Evolutionary conservation across 2,113 vertebrate genomes (phyloP), one percentile per base, ranked within the genome.

Genomic region (Okapia johnstoni): DNA sequence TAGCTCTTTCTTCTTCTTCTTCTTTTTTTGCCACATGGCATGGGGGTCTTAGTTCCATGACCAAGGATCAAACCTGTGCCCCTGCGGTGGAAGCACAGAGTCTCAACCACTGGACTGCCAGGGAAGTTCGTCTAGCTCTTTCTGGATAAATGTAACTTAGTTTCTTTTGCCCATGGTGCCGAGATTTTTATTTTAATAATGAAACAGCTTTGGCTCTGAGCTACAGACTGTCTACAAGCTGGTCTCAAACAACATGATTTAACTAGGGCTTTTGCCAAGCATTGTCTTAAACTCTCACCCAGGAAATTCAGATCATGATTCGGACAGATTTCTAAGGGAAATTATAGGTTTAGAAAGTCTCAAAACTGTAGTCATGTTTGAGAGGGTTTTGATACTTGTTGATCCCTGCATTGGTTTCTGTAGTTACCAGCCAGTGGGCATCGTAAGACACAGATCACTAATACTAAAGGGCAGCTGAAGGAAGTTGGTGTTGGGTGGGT

Each of bases 241-340:
- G 7, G 83, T 96, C 95, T 94, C 91, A 36, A 88, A 40, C 54
- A 7, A 36, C 61, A 21, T 16, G 85, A 83, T 90, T 86, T 80
- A 81, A 63, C 14, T 30, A 61, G 96, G 85, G 88, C 83, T 36
- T 83, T 55, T 94, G 97, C 81, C 97, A 88, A 13, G 17, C 33
- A 13, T 88, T 21, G 70, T 57, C 79, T 57, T 95, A 93, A 96
- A 83, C 93, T 94, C 30, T 97, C 85, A 95, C 90, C 96, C 93
- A 85, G 98, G 97, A 98, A 98, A 63, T 81, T n/a, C 66, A 83
- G 79, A 21, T 73, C 46, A 40, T 48, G 48, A 55, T 76, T 81
- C 2, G 1, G 43, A 79, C 60, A 86, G 43, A 60, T 77, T 57
- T 88, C 55, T 85, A 96, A 61, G 61, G 90, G 95, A 96, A 93